Conservation (phyloP, 2,888 invertebrate genomes). For the Diploptera punctata region DNA sequence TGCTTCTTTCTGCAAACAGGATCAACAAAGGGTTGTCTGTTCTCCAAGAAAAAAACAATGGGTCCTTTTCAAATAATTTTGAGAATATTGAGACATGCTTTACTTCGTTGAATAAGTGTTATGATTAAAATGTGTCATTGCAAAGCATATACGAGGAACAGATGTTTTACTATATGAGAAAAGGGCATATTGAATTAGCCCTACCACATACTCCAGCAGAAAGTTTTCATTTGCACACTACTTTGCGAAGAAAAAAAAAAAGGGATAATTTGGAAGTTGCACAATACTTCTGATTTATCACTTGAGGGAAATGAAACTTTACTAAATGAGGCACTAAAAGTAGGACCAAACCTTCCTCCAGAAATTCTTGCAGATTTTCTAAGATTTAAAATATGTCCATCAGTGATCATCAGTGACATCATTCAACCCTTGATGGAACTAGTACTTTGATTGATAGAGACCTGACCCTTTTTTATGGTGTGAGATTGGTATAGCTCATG, state of each 20-base stretch:
- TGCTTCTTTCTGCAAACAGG: not conserved
- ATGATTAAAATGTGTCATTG: not conserved
- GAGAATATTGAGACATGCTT: not conserved
- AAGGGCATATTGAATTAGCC: too few species aligned
- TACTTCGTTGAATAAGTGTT: not conserved
- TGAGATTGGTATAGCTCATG: not conserved
- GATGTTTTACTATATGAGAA: too few species aligned
- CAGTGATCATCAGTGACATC: not conserved
- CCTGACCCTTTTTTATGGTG: conserved; percentile 2
- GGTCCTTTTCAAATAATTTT: not conserved
- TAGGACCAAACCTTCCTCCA: not conserved
- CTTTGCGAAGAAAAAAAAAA: not conserved
- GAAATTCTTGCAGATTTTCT: not conserved
- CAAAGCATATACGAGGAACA: not conserved
- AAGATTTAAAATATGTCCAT: not conserved
- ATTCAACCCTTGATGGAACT: conserved; percentile 11
- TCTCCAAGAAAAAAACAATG: not conserved
- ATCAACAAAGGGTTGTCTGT: not conserved
- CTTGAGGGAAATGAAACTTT: not conserved
- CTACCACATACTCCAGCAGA: not conserved
- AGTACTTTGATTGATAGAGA: not conserved
- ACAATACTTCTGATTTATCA: not conserved
- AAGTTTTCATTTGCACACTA: not conserved
- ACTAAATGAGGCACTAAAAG: not conserved
- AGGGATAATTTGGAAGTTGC: not conserved